Evolutionary conservation across 2,888 invertebrate genomes (phyloP).

Genomic region (Drosophila prolongata): DNA sequence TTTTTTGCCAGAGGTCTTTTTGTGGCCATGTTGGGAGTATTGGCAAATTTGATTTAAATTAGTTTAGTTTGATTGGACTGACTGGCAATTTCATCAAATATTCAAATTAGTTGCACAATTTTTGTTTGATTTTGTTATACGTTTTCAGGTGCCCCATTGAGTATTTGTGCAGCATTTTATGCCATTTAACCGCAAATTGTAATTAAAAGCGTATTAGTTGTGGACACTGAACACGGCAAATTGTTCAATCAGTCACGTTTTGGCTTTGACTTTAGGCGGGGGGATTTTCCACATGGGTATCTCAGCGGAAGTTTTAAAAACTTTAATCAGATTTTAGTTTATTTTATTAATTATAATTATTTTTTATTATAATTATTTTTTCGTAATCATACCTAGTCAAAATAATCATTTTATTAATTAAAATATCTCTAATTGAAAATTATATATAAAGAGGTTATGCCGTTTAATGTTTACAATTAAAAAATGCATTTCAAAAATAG

Average conservation of each 20-base stretch:
- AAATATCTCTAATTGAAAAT: too few species aligned
- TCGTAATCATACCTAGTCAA: too few species aligned
- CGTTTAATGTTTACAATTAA: too few species aligned
- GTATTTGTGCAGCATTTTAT: conserved; percentile 31
- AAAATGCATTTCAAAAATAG: too few species aligned
- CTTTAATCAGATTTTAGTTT: background rate
- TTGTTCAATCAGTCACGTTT: conserved; percentile 33
- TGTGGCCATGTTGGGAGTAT: conserved; percentile 25
- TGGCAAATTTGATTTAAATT: conserved; percentile 58
- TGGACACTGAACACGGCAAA: conserved; percentile 18
- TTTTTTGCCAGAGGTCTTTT: conserved; percentile 34
- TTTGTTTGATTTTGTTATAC: conserved; percentile 19
- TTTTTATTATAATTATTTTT: too few species aligned
- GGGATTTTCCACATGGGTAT: background rate
- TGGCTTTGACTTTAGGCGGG: conserved; percentile 16
- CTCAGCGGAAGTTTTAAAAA: background rate
- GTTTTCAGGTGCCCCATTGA: conserved; percentile 14
- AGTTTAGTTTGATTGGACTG: conserved; percentile 56
- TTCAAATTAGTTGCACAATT: conserved; percentile 44
- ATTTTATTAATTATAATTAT: too few species aligned
- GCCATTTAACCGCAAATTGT: conserved; percentile 53
- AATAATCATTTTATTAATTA: too few species aligned
- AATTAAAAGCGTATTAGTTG: conserved; percentile 58
- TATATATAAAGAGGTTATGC: too few species aligned
- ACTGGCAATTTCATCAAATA: conserved; percentile 46